These are phyloP conservation scores for Olivierus martensii DNA, from an alignment of 1,140 invertebrate species.

Conservation along the genomic window DNA sequence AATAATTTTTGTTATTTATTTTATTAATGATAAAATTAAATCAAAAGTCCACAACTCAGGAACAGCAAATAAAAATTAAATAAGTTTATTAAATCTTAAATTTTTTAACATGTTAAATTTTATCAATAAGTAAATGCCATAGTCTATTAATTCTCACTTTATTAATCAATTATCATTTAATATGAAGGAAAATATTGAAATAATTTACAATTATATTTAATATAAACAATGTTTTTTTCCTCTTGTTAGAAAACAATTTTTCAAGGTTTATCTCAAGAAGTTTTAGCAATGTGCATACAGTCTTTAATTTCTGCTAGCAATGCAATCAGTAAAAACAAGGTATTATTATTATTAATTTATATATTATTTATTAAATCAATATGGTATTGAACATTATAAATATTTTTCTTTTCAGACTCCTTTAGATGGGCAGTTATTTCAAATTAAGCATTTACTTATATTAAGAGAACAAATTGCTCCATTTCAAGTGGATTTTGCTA, in stretches of 20 bases:
- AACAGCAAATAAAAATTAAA: too few relatives aligned
- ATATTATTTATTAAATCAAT: neutral
- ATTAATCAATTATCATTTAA: too few relatives aligned
- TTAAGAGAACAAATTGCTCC: slow-evolving; percentile 94
- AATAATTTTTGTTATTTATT: too few relatives aligned
- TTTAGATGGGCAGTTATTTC: slow-evolving; percentile 88
- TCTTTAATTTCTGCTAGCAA: slow-evolving; percentile 63
- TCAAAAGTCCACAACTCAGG: too few relatives aligned
- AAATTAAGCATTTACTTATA: slow-evolving; percentile 95
- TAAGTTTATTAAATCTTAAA: too few relatives aligned
- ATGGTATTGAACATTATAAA: neutral
- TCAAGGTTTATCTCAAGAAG: slow-evolving; percentile 90
- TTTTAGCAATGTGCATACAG: slow-evolving; percentile 76
- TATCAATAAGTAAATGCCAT: too few relatives aligned
- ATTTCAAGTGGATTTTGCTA: slow-evolving; percentile 90
- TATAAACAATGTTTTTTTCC: neutral
- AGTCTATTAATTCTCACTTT: too few relatives aligned
- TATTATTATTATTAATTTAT: too few relatives aligned
- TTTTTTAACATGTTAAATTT: too few relatives aligned
- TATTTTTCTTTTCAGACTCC: slow-evolving; percentile 35
- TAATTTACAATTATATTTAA: too few relatives aligned
- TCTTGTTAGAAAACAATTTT: slow-evolving; percentile 62
- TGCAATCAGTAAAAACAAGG: slow-evolving; percentile 33
- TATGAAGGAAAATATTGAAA: too few relatives aligned
- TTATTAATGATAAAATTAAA: too few relatives aligned